Evolutionary conservation across 2,797 vertebrate species (phyloP), one percentile per base, ranked within the genome.

Genomic region (Menidia menidia): DNA sequence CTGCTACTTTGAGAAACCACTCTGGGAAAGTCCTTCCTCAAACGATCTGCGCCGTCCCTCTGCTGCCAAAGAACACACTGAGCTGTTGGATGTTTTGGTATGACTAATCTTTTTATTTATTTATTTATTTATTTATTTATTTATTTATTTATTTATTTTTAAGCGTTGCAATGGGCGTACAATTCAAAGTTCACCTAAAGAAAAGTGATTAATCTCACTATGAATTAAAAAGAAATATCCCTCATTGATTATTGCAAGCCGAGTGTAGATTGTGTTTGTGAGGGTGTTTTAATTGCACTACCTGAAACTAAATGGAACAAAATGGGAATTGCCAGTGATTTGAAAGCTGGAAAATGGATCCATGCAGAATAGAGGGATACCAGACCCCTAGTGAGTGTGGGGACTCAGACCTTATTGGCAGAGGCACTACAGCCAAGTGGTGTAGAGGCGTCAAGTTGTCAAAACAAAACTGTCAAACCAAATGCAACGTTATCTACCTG

Each of bases 1-100:
- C 42, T 47, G 15, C 66, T 15, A 48, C 18, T 32, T 31, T 0
- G 2, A 71, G 68, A 80, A 78, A 43, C 52, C n/a, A 8, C 80
- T 67, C 71, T 84, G 83, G 79, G 87, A 88, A 88, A 81, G 61
- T 75, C 62, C 52, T 66, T 3, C 5, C 44, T 67, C 54, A 13
- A 25, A 67, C 54, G 33, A 71, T 42, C 9, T 31, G 59, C 3
- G 55, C 67, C 35, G 25, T 13, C 41, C 50, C 10, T 30, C 65
- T 39, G 68, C 52, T 81, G 84, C 82, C 71, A 86, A 77, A 78
- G 75, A 68, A 79, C 80, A 72, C 61, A 32, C 68, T 16, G 71
- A 81, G 67, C 79, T 60, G 59, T 72, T 77, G 71, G 76, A 81
- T 60, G 16, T 77, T 88, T 84, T 71, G 54, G 63, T 69, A 60